These are phyloP conservation scores for Acrocephalus arundinaceus DNA, from an alignment of 2,113 vertebrate genomes.

Conservation along the genomic window DNA sequence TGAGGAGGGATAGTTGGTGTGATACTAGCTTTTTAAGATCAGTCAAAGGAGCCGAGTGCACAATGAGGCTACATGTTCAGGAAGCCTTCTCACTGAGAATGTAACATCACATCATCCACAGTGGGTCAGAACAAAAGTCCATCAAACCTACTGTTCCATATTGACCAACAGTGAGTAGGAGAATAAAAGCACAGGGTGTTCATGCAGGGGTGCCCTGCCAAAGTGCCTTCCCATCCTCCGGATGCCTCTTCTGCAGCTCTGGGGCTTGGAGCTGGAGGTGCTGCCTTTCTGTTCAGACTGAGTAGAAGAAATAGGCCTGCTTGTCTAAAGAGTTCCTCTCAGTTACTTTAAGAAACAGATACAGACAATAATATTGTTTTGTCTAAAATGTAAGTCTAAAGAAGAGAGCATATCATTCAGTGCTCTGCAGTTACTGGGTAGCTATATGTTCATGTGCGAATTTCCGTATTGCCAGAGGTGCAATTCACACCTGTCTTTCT, in stretches of 20 bases:
- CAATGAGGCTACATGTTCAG: not conserved
- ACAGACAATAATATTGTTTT: not conserved
- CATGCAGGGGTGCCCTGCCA: fast-evolving
- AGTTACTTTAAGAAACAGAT: not conserved
- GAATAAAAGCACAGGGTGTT: not conserved
- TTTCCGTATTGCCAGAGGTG: not conserved
- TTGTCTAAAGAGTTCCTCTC: not conserved
- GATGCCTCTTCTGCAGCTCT: not conserved
- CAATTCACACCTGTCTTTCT: not conserved
- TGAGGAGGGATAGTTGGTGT: not conserved
- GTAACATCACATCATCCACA: not conserved
- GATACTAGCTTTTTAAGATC: not conserved
- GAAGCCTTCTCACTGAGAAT: not conserved
- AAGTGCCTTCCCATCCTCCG: not conserved
- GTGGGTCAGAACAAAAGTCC: not conserved
- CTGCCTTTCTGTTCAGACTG: not conserved
- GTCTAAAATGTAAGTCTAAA: not conserved
- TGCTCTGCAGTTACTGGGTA: not conserved
- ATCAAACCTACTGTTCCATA: not conserved
- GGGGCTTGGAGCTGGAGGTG: not conserved
- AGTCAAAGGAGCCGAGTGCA: not conserved
- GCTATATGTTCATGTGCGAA: fast-evolving
- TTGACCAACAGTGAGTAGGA: not conserved
- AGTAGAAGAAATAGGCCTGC: not conserved
- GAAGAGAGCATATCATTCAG: not conserved